Evolutionary conservation across 2,113 vertebrate species (phyloP).

Genomic region (Grammomys dolichurus): DNA sequence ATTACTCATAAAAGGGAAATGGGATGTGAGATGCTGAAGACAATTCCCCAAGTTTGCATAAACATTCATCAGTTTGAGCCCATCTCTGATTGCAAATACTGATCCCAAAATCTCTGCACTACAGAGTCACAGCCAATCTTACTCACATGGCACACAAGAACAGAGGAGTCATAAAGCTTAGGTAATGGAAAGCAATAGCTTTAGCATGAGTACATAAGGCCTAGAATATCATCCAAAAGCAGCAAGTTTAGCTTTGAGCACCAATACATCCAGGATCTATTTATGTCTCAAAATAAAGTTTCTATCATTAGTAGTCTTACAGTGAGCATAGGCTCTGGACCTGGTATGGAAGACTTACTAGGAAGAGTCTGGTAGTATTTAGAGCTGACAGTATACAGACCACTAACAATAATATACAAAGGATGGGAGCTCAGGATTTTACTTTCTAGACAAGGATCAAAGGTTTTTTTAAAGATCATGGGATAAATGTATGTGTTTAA

Average conservation of each 20-base stretch:
- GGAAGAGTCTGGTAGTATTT: not conserved
- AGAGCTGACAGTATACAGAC: not conserved
- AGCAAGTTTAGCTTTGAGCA: not conserved
- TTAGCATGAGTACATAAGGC: not conserved
- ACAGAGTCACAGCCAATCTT: not conserved
- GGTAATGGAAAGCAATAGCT: not conserved
- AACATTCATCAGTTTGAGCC: not conserved
- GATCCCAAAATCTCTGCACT: not conserved
- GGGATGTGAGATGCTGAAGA: not conserved
- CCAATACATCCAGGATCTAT: not conserved
- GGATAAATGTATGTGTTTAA: not conserved
- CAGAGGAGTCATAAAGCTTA: accelerated
- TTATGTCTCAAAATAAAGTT: not conserved
- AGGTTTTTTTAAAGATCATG: constrained; percentile 14
- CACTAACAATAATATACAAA: not conserved
- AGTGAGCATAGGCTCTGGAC: not conserved
- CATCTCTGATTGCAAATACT: constrained; percentile 8
- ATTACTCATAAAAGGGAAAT: constrained; percentile 39
- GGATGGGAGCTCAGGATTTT: not conserved
- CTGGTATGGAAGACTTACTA: not conserved
- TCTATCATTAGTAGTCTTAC: not conserved
- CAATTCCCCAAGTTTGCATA: not conserved
- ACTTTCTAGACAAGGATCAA: not conserved
- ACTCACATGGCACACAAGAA: not conserved
- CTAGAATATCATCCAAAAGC: not conserved